Evolutionary conservation across 2,888 invertebrate species (phyloP).

Genomic region (Chrysolina oricalcia): DNA sequence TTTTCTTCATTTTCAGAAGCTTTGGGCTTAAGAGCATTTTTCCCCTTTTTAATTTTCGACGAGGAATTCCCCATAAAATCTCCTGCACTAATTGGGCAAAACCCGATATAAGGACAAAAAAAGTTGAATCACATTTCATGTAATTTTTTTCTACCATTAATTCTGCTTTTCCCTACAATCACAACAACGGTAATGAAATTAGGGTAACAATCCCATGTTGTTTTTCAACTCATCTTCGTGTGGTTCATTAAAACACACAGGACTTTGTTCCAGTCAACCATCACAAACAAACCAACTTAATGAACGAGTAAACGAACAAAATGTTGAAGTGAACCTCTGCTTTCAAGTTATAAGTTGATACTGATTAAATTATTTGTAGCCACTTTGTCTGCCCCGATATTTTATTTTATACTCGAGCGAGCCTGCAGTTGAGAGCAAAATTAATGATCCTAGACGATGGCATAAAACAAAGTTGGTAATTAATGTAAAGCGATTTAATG

Average conservation of each 20-base stretch:
- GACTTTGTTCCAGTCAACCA: neutral
- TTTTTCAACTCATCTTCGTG: neutral
- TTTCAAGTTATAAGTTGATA: slow-evolving; percentile 7
- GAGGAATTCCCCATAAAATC: too few relatives aligned
- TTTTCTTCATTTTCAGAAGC: too few relatives aligned
- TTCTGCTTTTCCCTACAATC: neutral
- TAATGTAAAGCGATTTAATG: slow-evolving; percentile 42
- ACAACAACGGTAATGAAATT: neutral
- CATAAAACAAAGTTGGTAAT: slow-evolving; percentile 46
- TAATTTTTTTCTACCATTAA: neutral
- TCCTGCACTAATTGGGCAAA: too few relatives aligned
- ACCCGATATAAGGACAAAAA: too few relatives aligned
- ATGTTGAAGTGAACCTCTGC: neutral
- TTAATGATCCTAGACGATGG: slow-evolving; percentile 44
- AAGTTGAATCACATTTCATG: too few relatives aligned
- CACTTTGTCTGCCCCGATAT: slow-evolving; percentile 22
- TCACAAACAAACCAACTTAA: neutral
- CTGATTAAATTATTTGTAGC: slow-evolving; percentile 30
- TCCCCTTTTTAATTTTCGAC: too few relatives aligned
- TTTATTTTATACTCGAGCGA: slow-evolving; percentile 15
- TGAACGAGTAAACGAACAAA: neutral
- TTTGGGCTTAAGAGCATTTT: too few relatives aligned
- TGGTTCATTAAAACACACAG: neutral
- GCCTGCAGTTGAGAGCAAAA: slow-evolving; percentile 34
- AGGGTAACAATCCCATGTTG: neutral